Conservation (phyloP, 1,140 invertebrate species). For the Temnothorax nylanderi region DNA sequence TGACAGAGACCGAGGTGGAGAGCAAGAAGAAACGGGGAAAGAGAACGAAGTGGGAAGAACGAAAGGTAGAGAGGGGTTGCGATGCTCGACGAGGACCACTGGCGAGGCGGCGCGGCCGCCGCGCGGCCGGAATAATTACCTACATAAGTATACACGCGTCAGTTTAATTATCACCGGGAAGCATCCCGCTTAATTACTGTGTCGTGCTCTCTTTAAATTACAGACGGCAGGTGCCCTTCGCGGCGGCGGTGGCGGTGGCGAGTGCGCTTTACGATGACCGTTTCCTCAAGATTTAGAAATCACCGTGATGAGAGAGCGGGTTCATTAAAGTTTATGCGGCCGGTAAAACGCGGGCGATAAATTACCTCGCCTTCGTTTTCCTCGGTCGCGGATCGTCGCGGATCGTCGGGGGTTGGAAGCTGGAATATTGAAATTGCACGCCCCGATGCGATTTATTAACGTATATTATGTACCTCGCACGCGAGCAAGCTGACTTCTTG, state of each 20-base stretch:
- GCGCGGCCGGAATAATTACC: conserved; percentile 22
- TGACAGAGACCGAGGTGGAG: neutral
- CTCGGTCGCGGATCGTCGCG: neutral
- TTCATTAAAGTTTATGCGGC: conserved; percentile 43
- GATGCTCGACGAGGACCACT: neutral
- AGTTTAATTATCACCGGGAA: conserved; percentile 51
- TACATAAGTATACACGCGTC: conserved; percentile 28
- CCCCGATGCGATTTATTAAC: conserved; percentile 9
- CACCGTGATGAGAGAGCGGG: neutral
- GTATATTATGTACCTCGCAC: neutral
- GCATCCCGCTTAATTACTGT: conserved; percentile 41
- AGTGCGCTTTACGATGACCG: neutral
- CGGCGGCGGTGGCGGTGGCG: neutral
- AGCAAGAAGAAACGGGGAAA: neutral
- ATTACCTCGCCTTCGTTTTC: conserved; percentile 8
- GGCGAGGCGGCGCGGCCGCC: neutral
- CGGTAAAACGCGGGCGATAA: conserved; percentile 21
- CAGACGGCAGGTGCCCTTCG: conserved; percentile 25
- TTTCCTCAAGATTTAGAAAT: conserved; percentile 55
- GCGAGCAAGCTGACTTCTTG: neutral
- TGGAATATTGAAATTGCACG: conserved; percentile 37
- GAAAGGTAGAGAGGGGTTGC: neutral
- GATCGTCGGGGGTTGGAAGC: too few relatives aligned
- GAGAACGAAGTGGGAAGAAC: neutral
- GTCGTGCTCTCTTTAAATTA: conserved; percentile 36